Evolutionary conservation across 2,888 invertebrate species (phyloP).

Genomic region (Tachina grossa): DNA sequence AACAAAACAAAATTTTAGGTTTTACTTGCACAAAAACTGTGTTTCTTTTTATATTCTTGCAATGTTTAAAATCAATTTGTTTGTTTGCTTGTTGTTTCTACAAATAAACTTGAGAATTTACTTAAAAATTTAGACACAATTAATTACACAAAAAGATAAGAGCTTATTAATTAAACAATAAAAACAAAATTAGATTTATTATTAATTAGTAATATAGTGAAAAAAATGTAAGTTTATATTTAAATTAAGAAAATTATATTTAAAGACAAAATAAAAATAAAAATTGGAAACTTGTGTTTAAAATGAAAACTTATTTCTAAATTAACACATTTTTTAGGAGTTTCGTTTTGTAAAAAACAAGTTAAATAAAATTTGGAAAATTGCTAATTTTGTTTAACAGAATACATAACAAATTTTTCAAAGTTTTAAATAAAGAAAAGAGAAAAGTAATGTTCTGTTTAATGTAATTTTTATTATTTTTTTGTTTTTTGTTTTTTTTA

Average conservation of each 20-base stretch:
- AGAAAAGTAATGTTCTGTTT: slow-evolving; percentile 15
- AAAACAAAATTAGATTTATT: slow-evolving; percentile 38
- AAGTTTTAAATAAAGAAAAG: not conserved
- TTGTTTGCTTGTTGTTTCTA: slow-evolving; percentile 56
- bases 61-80: slow-evolving; percentile 62
- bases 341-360: not conserved
- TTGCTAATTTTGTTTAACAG: slow-evolving; percentile 1
- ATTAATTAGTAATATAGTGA: slow-evolving; percentile 37
- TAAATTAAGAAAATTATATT: slow-evolving; percentile 11
- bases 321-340: slow-evolving; percentile 39
- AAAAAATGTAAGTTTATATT: slow-evolving; percentile 30
- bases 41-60: slow-evolving; percentile 55
- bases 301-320: slow-evolving; percentile 55
- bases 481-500: slow-evolving; percentile 37
- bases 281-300: slow-evolving; percentile 40
- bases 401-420: slow-evolving; percentile 11
- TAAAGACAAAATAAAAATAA: slow-evolving; percentile 7
- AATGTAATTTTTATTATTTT: not conserved
- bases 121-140: slow-evolving; percentile 62
- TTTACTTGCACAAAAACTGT: slow-evolving; percentile 65
- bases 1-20: slow-evolving; percentile 24
- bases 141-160: slow-evolving; percentile 56
- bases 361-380: slow-evolving; percentile 8
- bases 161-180: slow-evolving; percentile 65
- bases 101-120: slow-evolving; percentile 57